Conservation (phyloP, 2,797 vertebrate species). For the Clamator glandarius region DNA sequence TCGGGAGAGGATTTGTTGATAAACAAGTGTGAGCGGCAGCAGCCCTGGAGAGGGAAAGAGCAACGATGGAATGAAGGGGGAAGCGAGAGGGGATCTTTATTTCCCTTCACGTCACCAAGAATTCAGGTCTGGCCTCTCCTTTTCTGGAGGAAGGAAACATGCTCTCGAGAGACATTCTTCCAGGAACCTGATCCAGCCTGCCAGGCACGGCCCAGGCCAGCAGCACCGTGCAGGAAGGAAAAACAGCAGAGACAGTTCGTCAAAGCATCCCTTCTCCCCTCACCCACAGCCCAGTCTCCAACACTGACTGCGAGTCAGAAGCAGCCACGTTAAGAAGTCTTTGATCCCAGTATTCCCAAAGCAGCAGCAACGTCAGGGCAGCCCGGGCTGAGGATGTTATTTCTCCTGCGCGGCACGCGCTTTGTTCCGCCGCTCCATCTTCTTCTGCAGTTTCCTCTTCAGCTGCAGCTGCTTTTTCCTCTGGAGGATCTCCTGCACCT, state of each 20-base stretch:
- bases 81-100: not conserved
- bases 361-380: not conserved
- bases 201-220: not conserved
- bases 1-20: not conserved
- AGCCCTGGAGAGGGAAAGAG: not conserved
- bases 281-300: not conserved
- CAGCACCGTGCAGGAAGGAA: not conserved
- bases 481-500: constrained; percentile 78
- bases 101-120: not conserved
- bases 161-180: not conserved
- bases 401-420: not conserved
- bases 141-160: not conserved
- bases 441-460: constrained; percentile 69
- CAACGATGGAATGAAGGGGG: not conserved
- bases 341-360: not conserved
- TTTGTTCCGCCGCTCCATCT: constrained; percentile 13
- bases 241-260: fast-evolving
- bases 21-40: not conserved
- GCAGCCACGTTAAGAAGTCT: fast-evolving
- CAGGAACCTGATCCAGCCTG: not conserved
- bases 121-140: not conserved
- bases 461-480: constrained; percentile 64
- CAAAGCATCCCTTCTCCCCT: not conserved
- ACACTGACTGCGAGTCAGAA: not conserved
- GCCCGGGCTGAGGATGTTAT: fast-evolving